Evolutionary conservation across 2,797 vertebrate genomes (phyloP), one percentile per base, ranked within the genome.

Genomic region (Diplodus sargus): DNA sequence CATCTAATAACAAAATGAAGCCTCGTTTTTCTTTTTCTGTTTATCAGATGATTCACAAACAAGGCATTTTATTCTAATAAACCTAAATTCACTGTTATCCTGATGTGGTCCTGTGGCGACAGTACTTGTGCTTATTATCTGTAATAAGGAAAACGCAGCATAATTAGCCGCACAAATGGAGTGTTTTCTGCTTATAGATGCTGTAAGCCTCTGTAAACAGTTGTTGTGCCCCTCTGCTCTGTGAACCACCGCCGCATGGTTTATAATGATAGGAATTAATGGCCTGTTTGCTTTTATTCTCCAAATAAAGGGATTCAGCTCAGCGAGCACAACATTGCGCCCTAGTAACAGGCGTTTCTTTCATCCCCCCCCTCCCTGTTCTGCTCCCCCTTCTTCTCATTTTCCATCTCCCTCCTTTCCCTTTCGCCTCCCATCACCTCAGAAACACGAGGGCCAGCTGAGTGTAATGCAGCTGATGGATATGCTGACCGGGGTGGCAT

Each of bases 391-490:
- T 59, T 20, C 28, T 2, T 23, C 13, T 39, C 9, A 60, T 43
- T n/a, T 15, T 23, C 47, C 43, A 16, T 15, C 18, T 16, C 12
- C n/a, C 13, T 48, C 61, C 23, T 63, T 68, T 23, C 51, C 13
- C 43, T 57, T 13, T 30, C 5, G 28, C 25, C 4, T n/a, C 45
- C 17, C 0, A 0, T 8, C 11, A 51, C 69, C 62, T 2, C 92
- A 99, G 97, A 97, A 96, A 67, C 96, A 98, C 0, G 97, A 99
- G 85, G 97, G 97, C 30, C 96, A 98, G 95, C 79, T 99, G 77
- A 93, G 90, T 0, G 91, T 95, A 2, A 89, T 93, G 28, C 97
- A 98, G 94, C 94, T 99, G 77, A 86, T 97, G 87, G 96, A 96
- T 82, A 93, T 98, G 95, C 88, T 99, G 91, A 95, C 95, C 0